phyloP scores from a whole-genome alignment of 1,140 invertebrate genomes.

The Drosophila dunni region DNA sequence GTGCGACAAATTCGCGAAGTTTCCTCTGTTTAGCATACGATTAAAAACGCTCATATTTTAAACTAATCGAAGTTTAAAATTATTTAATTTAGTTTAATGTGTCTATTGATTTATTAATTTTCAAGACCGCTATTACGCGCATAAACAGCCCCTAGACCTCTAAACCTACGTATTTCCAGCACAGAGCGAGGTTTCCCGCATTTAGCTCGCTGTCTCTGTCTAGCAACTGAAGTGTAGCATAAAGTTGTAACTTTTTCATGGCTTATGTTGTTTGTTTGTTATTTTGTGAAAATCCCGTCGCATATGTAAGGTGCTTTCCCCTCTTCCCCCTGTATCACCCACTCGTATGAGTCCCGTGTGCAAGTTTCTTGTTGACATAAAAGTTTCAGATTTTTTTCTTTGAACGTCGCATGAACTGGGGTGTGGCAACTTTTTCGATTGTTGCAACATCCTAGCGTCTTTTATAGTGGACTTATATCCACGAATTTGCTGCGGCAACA shows the following conservation, averaged over 20 bases:
- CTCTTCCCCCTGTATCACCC: background rate
- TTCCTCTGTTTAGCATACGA: no score
- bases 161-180: no score
- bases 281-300: slow-evolving; percentile 23
- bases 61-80: no score
- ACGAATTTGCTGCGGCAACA: slow-evolving; percentile 82
- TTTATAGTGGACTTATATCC: slow-evolving; percentile 66
- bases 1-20: no score
- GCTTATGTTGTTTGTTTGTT: slow-evolving; percentile 54
- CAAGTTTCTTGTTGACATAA: slow-evolving; percentile 74
- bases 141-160: slow-evolving; percentile 27
- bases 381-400: slow-evolving; percentile 57
- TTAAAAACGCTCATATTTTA: no score
- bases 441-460: slow-evolving; percentile 26
- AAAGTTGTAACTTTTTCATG: slow-evolving; percentile 64
- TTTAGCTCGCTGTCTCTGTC: background rate
- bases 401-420: background rate
- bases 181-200: no score
- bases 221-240: slow-evolving; percentile 38
- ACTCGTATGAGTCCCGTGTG: slow-evolving; percentile 21
- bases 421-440: slow-evolving; percentile 27
- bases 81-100: no score
- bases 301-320: slow-evolving; percentile 38
- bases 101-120: no score
- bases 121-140: slow-evolving; percentile 8